These are phyloP conservation scores for Corythornis vintsioides DNA, from an alignment of 2,113 vertebrate genomes.

Conservation along the genomic window DNA sequence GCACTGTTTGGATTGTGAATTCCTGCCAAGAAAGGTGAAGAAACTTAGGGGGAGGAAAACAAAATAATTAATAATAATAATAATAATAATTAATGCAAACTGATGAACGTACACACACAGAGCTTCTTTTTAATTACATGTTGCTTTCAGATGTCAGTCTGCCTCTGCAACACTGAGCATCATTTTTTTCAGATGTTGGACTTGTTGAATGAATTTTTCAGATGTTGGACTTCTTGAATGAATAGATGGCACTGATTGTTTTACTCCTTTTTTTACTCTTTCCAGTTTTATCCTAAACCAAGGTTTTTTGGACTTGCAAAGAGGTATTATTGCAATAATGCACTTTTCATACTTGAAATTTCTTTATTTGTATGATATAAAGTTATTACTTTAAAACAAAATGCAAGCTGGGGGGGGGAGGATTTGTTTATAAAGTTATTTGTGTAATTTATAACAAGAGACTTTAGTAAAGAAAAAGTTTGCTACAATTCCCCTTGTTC, in stretches of 20 bases:
- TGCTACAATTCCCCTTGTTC: constrained; percentile 78
- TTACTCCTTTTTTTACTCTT: constrained; percentile 80
- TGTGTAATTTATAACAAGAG: constrained; percentile 85
- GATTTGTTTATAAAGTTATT: constrained; percentile 80
- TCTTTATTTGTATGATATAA: constrained; percentile 86
- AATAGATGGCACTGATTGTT: constrained; percentile 82
- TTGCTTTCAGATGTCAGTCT: constrained; percentile 77
- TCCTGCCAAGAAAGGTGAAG: constrained; percentile 59
- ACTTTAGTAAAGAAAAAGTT: constrained; percentile 81
- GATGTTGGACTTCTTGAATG: constrained; percentile 77
- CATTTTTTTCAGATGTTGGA: constrained; percentile 75
- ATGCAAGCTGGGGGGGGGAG: constrained; percentile 72
- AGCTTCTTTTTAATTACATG: constrained; percentile 72
- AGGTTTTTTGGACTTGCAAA: constrained; percentile 97
- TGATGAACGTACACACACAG: constrained; percentile 30
- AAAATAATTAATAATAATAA: neutral
- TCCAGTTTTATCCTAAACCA: constrained; percentile 98
- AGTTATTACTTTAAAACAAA: constrained; percentile 83
- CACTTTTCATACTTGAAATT: constrained; percentile 99
- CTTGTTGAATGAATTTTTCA: constrained; percentile 74
- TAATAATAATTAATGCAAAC: constrained; percentile 15
- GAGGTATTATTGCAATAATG: constrained; percentile 99
- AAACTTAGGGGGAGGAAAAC: constrained; percentile 7
- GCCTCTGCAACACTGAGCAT: constrained; percentile 76
- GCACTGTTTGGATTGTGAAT: neutral